Conservation (phyloP, 2,888 invertebrate species). For the Philopedon plagiatum region DNA sequence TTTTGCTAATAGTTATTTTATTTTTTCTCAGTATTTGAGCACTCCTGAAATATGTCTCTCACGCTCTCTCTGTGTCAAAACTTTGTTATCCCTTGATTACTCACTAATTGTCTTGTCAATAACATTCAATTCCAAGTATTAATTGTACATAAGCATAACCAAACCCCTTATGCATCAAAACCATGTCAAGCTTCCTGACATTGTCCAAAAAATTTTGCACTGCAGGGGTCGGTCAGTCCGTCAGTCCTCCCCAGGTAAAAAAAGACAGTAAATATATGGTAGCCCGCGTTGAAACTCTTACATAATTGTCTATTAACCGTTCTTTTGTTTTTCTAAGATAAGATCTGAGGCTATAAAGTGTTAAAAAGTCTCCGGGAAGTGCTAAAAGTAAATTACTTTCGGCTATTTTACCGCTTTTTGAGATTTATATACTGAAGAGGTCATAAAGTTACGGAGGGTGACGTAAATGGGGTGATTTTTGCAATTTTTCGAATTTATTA, state of each 20-base stretch:
- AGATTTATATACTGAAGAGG: conserved; percentile 23
- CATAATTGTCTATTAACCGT: conserved; percentile 38
- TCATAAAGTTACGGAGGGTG: conserved; percentile 26
- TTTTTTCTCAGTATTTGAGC: too few relatives aligned
- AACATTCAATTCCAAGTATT: background rate
- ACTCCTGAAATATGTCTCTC: too few relatives aligned
- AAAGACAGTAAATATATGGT: conserved; percentile 17
- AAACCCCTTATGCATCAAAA: background rate
- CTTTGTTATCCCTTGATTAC: background rate
- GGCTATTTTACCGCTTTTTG: background rate
- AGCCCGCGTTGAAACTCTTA: conserved; percentile 21
- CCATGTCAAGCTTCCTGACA: background rate
- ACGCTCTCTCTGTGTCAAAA: too few relatives aligned
- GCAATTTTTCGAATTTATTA: conserved; percentile 23
- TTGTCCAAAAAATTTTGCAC: conserved; percentile 14
- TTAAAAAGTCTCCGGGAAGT: conserved; percentile 14
- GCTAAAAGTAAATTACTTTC: conserved; percentile 25
- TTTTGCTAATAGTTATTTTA: too few relatives aligned
- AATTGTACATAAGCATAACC: background rate
- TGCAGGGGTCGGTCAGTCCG: background rate
- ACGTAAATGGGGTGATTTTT: conserved; percentile 27
- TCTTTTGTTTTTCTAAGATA: conserved; percentile 26
- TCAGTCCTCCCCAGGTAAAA: conserved; percentile 2
- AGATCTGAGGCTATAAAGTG: conserved; percentile 29
- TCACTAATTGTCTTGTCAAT: background rate